Percentiles rank a stretch among this genome's conserved stretches.
These are phyloP conservation scores for Sepioteuthis lessoniana DNA, from an alignment of 2,888 invertebrate genomes.

Conservation along the genomic window DNA sequence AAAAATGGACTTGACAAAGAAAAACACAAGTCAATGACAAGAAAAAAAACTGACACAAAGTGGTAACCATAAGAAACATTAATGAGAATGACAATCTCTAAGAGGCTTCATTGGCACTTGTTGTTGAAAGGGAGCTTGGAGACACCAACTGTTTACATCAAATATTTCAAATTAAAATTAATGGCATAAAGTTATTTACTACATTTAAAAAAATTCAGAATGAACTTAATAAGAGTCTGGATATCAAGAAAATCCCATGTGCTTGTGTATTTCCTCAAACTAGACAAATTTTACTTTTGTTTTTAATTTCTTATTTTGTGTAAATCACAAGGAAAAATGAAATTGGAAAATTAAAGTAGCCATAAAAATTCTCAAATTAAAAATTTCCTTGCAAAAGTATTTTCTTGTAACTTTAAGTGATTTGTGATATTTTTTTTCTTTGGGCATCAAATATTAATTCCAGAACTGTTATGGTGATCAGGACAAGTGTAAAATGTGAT, in stretches of 20 bases:
- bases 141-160: not conserved
- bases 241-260: not conserved
- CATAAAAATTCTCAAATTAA: not conserved
- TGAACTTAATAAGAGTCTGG: not conserved
- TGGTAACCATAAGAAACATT: not conserved
- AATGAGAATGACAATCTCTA: not conserved
- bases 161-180: not conserved
- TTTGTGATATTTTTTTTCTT: not conserved
- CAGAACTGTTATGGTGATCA: too few species aligned
- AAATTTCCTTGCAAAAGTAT: not conserved
- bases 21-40: not conserved
- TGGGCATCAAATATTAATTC: not conserved
- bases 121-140: not conserved
- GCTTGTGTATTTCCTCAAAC: not conserved
- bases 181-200: not conserved
- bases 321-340: not conserved
- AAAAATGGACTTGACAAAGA: not conserved
- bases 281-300: not conserved
- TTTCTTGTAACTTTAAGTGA: not conserved
- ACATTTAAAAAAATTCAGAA: not conserved
- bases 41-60: too few species aligned
- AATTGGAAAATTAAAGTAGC: not conserved
- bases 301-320: not conserved
- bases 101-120: not conserved
- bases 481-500: not conserved